Evolutionary conservation across 2,797 vertebrate genomes (phyloP).

Genomic region (Lagodon rhomboides): DNA sequence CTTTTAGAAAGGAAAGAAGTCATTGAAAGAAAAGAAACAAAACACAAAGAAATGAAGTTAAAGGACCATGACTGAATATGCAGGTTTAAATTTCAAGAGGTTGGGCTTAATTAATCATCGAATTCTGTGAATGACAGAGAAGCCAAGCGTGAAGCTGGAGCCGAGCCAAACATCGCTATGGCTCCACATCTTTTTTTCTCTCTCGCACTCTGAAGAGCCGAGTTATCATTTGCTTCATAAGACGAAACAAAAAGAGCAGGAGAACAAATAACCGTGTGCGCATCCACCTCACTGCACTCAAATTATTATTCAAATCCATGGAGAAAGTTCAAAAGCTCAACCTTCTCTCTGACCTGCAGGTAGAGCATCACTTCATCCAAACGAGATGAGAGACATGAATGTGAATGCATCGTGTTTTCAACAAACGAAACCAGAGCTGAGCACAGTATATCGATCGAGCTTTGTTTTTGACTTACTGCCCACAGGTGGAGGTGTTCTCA

Average conservation of each 20-base stretch:
- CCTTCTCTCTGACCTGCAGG: background rate
- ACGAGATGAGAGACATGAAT: background rate
- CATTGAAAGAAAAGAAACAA: too few species aligned
- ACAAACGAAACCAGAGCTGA: background rate
- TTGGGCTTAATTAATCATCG: background rate
- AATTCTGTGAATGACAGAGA: background rate
- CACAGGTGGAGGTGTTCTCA: background rate
- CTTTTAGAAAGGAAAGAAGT: too few species aligned
- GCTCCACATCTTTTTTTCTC: background rate
- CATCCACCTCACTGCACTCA: background rate
- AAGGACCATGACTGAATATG: background rate
- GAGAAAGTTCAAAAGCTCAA: background rate
- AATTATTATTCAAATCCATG: background rate
- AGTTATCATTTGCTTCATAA: background rate
- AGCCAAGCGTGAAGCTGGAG: conserved; percentile 14
- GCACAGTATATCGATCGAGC: background rate
- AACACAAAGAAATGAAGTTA: too few species aligned
- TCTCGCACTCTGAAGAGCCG: background rate
- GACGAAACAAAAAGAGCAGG: background rate
- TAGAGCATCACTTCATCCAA: background rate
- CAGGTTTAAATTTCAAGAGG: background rate
- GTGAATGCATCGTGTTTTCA: background rate
- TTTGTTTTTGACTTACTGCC: background rate
- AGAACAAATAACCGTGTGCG: background rate
- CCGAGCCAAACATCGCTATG: background rate